These are phyloP conservation scores for Cremastinae sp. DNA, from an alignment of 2,888 invertebrate genomes.

Conservation along the genomic window DNA sequence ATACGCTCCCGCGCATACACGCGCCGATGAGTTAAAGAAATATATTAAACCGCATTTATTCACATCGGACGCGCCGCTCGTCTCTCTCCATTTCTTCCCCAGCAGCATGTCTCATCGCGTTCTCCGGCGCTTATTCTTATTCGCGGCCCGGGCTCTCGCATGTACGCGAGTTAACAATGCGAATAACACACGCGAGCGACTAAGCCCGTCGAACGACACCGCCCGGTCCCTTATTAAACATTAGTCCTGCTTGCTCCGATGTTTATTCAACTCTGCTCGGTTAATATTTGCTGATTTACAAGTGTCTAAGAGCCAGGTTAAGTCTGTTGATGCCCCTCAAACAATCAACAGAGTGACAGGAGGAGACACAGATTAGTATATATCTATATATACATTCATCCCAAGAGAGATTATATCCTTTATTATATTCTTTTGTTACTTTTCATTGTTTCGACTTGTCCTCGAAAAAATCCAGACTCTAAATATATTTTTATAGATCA, in stretches of 20 bases:
- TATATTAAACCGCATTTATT: background rate
- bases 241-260: constrained; percentile 64
- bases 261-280: constrained; percentile 66
- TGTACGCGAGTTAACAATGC: background rate
- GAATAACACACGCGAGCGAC: constrained; percentile 32
- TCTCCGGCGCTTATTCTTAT: background rate
- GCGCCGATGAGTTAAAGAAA: background rate
- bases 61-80: background rate
- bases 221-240: constrained; percentile 65
- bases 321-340: constrained; percentile 68
- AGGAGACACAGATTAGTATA: constrained; percentile 46
- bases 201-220: constrained; percentile 51
- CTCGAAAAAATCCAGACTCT: too few species aligned
- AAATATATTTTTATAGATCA: too few species aligned
- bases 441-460: too few species aligned
- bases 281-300: constrained; percentile 74
- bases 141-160: too few species aligned
- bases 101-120: background rate
- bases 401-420: too few species aligned
- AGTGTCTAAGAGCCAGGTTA: constrained; percentile 73
- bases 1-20: too few species aligned
- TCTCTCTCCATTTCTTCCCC: background rate
- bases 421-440: too few species aligned
- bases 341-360: constrained; percentile 57
- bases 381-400: constrained; percentile 43